Conservation (phyloP, 2,888 invertebrate genomes). For the Drosophila seclusa region DNA sequence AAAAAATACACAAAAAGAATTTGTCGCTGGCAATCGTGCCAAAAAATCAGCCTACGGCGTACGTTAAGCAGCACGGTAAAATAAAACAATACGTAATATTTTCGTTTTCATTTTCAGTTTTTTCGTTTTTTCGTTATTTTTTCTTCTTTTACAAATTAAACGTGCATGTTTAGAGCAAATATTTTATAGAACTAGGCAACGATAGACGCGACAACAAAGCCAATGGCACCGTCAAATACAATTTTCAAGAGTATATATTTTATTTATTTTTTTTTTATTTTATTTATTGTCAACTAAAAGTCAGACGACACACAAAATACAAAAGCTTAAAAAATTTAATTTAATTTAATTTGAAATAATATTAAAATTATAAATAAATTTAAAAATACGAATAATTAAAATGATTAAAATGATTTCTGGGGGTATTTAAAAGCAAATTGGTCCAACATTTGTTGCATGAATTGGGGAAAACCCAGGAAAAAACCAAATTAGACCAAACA, state of each 20-base stretch:
- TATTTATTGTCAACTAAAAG: too few relatives aligned
- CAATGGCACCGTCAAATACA: slow-evolving; percentile 35
- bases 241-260: slow-evolving; percentile 36
- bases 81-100: slow-evolving; percentile 59
- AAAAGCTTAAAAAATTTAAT: too few relatives aligned
- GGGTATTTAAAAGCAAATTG: too few relatives aligned
- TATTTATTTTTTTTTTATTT: too few relatives aligned
- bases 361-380: too few relatives aligned
- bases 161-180: slow-evolving; percentile 76
- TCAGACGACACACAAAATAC: too few relatives aligned
- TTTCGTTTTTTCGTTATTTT: neutral
- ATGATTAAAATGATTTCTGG: too few relatives aligned
- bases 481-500: too few relatives aligned
- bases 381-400: too few relatives aligned
- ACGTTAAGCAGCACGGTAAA: slow-evolving; percentile 15
- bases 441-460: too few relatives aligned
- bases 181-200: slow-evolving; percentile 46
- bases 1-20: slow-evolving; percentile 1
- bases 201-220: slow-evolving; percentile 27
- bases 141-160: slow-evolving; percentile 66
- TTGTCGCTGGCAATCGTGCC: slow-evolving; percentile 50
- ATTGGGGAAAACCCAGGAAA: too few relatives aligned
- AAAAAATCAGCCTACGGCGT: slow-evolving; percentile 52
- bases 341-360: too few relatives aligned
- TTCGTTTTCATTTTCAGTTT: neutral